Percentiles rank a stretch among this genome's conserved stretches.
These are phyloP conservation scores for Rafetus swinhoei DNA, from an alignment of 2,113 vertebrate species.

Conservation along the genomic window DNA sequence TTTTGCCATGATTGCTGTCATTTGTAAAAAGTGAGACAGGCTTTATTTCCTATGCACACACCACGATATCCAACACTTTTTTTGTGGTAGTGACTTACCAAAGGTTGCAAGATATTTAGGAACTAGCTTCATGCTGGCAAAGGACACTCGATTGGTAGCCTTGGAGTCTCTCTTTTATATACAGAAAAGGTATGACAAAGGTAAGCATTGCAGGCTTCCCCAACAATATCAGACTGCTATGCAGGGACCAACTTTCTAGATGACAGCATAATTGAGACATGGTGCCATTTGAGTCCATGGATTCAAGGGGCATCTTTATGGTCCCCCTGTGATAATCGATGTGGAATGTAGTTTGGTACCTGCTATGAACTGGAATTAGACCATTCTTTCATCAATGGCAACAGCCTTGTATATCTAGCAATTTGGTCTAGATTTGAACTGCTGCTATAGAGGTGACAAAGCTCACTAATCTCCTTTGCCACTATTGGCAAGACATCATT, in stretches of 20 bases:
- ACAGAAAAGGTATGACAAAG: background rate
- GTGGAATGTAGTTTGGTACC: background rate
- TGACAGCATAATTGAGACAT: fast-evolving
- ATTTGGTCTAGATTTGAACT: slow-evolving; percentile 11
- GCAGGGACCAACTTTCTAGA: background rate
- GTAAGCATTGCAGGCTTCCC: background rate
- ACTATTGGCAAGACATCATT: slow-evolving; percentile 27
- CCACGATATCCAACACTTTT: background rate
- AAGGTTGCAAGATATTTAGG: slow-evolving; percentile 24
- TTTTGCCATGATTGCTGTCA: background rate
- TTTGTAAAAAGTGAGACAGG: slow-evolving; percentile 37
- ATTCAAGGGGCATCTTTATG: background rate
- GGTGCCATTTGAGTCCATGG: background rate
- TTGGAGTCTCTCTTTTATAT: background rate
- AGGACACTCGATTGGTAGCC: slow-evolving; percentile 34
- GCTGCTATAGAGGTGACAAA: slow-evolving; percentile 15
- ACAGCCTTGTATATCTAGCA: slow-evolving; percentile 19
- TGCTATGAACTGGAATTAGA: background rate
- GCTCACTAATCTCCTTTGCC: slow-evolving; percentile 21
- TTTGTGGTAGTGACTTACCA: background rate
- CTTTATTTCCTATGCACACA: slow-evolving; percentile 11
- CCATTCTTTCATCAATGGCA: background rate
- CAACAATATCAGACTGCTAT: background rate
- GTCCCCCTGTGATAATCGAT: background rate
- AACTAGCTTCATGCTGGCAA: background rate